Conservation (phyloP, 2,113 vertebrate species). For the Scartelaos histophorus region DNA sequence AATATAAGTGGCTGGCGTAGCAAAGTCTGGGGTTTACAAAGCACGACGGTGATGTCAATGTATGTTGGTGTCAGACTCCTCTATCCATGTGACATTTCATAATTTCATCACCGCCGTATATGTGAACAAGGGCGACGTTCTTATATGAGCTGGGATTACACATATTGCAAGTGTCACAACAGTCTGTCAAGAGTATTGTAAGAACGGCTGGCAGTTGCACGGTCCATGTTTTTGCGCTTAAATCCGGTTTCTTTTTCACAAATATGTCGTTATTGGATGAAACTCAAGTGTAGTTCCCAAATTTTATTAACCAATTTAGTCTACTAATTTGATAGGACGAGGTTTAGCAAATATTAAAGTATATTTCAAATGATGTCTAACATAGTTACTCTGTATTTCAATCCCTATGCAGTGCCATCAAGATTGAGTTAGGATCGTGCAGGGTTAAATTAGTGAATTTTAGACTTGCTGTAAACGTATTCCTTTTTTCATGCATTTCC, state of each 20-base stretch:
- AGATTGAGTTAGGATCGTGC: too few relatives aligned
- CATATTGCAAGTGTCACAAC: background rate
- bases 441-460: too few relatives aligned
- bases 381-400: too few relatives aligned
- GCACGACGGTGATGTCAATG: conserved; percentile 24
- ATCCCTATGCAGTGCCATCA: too few relatives aligned
- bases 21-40: conserved; percentile 31
- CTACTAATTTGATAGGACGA: too few relatives aligned
- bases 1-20: conserved; percentile 12
- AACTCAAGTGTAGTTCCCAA: background rate
- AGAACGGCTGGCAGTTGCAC: background rate
- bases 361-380: too few relatives aligned
- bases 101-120: conserved; percentile 29
- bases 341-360: too few relatives aligned
- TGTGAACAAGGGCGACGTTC: background rate
- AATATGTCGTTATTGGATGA: background rate
- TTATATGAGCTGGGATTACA: background rate
- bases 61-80: conserved; percentile 5
- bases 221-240: background rate
- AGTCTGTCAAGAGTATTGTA: background rate
- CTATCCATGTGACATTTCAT: conserved; percentile 40
- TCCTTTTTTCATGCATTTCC: too few relatives aligned
- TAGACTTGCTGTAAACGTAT: too few relatives aligned
- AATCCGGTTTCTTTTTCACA: background rate
- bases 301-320: too few relatives aligned